Evolutionary conservation across 2,888 invertebrate genomes (phyloP).

Genomic region (Tenthredo scrophulariae): DNA sequence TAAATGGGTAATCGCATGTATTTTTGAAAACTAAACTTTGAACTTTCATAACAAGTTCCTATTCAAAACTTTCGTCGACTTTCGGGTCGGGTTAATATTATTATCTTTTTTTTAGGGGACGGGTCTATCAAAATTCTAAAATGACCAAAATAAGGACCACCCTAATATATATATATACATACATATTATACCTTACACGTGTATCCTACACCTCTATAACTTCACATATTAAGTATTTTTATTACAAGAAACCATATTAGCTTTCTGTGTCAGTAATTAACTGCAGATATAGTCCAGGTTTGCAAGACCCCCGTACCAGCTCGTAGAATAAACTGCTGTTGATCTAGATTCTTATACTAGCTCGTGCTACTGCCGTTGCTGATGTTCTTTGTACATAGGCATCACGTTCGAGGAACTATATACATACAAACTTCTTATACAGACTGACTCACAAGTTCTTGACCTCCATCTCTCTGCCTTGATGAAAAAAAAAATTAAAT

Average conservation of each 20-base stretch:
- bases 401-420: conserved; percentile 10
- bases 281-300: background rate
- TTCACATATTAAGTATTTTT: background rate
- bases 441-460: conserved; percentile 19
- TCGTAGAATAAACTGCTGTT: conserved; percentile 32
- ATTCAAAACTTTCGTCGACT: too few relatives aligned
- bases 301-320: background rate
- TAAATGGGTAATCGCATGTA: too few relatives aligned
- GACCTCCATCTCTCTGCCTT: background rate
- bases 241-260: background rate
- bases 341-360: conserved; percentile 17
- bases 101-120: too few relatives aligned
- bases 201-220: background rate
- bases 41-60: too few relatives aligned
- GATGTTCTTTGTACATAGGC: conserved; percentile 18
- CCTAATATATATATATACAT: too few relatives aligned
- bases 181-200: background rate
- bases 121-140: too few relatives aligned
- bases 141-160: too few relatives aligned
- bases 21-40: too few relatives aligned
- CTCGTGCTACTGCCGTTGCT: background rate
- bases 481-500: background rate
- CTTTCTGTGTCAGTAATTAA: conserved; percentile 31
- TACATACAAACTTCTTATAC: background rate
- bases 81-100: too few relatives aligned